Conservation (phyloP, 2,113 vertebrate species). For the Poeciliopsis prolifica region DNA sequence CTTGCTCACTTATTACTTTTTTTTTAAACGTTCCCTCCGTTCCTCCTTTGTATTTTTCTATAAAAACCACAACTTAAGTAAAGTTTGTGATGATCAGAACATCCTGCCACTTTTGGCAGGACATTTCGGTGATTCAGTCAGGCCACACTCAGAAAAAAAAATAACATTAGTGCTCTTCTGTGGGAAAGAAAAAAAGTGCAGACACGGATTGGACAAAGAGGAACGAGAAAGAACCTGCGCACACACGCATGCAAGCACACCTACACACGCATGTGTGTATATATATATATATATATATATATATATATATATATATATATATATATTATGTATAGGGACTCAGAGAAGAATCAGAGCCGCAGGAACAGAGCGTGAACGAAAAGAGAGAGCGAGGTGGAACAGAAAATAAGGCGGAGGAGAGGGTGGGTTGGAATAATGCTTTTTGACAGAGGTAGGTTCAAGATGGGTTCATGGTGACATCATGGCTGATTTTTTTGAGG, state of each 20-base stretch:
- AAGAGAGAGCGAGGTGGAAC: conserved; percentile 70
- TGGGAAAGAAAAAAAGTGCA: conserved; percentile 1
- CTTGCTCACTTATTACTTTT: conserved; percentile 41
- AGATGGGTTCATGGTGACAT: conserved; percentile 84
- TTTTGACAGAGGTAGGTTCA: conserved; percentile 84
- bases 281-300: too few relatives aligned
- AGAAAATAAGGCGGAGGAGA: conserved; percentile 70
- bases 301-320: too few relatives aligned
- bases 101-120: conserved; percentile 78
- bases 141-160: conserved; percentile 27
- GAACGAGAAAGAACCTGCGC: conserved; percentile 57
- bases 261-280: conserved; percentile 17
- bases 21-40: conserved; percentile 48
- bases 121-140: conserved; percentile 78
- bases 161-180: conserved; percentile 26
- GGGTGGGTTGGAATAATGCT: conserved; percentile 72
- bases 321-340: conserved; percentile 6
- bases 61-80: conserved; percentile 77
- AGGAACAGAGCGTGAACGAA: conserved; percentile 64
- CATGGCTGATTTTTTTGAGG: conserved; percentile 78
- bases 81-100: conserved; percentile 82
- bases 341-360: conserved; percentile 63
- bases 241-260: conserved; percentile 40
- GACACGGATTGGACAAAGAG: conserved; percentile 43
- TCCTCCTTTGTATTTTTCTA: conserved; percentile 37